Percentiles rank a stretch among this genome's conserved stretches.
These are phyloP conservation scores for Nannoperca australis DNA, from an alignment of 2,797 vertebrate species.

Conservation along the genomic window DNA sequence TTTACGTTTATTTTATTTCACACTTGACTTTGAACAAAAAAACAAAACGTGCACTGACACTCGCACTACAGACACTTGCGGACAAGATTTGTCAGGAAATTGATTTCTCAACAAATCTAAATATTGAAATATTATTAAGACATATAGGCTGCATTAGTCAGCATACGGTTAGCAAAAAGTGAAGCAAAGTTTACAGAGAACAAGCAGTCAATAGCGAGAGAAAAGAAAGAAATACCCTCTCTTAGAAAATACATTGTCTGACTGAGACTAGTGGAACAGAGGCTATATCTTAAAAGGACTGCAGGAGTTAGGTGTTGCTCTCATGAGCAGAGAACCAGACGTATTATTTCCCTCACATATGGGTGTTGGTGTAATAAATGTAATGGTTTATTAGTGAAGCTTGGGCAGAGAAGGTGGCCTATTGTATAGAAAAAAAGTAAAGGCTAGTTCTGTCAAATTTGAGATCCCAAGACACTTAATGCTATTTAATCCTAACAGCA, in stretches of 20 bases:
- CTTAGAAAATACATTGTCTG: conserved; percentile 4
- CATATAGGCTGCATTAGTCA: not conserved
- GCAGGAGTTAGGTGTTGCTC: conserved; percentile 14
- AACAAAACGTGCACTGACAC: no score
- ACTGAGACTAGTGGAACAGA: conserved; percentile 16
- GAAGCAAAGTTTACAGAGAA: no score
- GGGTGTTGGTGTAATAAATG: conserved; percentile 40
- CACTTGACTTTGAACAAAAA: no score
- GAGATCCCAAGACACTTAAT: not conserved
- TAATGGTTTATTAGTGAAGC: conserved; percentile 32
- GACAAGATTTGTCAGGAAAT: not conserved
- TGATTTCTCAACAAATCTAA: not conserved
- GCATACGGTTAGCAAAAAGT: no score
- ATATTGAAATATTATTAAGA: not conserved
- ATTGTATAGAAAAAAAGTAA: not conserved
- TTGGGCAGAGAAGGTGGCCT: not conserved
- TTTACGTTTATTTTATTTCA: conserved; percentile 21
- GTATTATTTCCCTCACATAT: conserved; percentile 25
- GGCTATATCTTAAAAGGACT: conserved; percentile 5
- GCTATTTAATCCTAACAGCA: not conserved
- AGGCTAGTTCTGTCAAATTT: not conserved
- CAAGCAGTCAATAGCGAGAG: not conserved
- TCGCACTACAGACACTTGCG: not conserved
- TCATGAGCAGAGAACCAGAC: conserved; percentile 21
- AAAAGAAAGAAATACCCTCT: not conserved